Base-by-base conservation (phyloP, 2,888 invertebrate genomes). In the Hypolimnas misippus region DNA sequence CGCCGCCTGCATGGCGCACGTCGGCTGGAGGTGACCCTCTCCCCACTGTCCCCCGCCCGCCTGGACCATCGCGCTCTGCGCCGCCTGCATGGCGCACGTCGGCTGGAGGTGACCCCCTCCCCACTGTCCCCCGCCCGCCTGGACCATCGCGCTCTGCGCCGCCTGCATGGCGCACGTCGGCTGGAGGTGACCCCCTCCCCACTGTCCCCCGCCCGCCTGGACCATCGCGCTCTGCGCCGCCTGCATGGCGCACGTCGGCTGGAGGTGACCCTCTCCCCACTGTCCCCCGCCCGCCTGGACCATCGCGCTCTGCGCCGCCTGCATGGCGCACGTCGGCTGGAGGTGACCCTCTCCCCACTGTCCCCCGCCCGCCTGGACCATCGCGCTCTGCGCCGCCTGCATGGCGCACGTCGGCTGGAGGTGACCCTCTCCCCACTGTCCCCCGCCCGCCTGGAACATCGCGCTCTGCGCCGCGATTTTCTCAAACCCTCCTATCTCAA, bases 401-500 rank as follows among this genome's bases (percentile, higher is more conserved):
- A n/a, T n/a, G n/a, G n/a, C n/a, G n/a, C n/a, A n/a, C n/a, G n/a
- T n/a, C n/a, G n/a, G n/a, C n/a, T n/a, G n/a, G n/a, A n/a, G n/a
- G n/a, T n/a, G n/a, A n/a, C n/a, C n/a, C n/a, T n/a, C 76, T 92
- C 79, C 86, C 86, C 87, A 35, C 92, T 92, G 92, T 92, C 92
- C 85, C 92, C 92, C 10, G 92, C 92, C 33, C 86, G 53, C 77
- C 19, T 92, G 92, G 92, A 84, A 82, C 73, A 72, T 87, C 66
- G 81, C 81, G 59, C 68, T 79, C 44, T 92, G 92, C 73, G 70
- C 68, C 64, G 46, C 63, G n/a, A n/a, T n/a, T n/a, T n/a, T n/a
- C n/a, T n/a, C n/a, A n/a, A n/a, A n/a, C n/a, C n/a, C n/a, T n/a
- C n/a, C n/a, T n/a, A n/a, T n/a, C n/a, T n/a, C n/a, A n/a, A n/a